Conservation (phyloP, 2,113 vertebrate genomes). For the Syngnathoides biaculeatus region DNA sequence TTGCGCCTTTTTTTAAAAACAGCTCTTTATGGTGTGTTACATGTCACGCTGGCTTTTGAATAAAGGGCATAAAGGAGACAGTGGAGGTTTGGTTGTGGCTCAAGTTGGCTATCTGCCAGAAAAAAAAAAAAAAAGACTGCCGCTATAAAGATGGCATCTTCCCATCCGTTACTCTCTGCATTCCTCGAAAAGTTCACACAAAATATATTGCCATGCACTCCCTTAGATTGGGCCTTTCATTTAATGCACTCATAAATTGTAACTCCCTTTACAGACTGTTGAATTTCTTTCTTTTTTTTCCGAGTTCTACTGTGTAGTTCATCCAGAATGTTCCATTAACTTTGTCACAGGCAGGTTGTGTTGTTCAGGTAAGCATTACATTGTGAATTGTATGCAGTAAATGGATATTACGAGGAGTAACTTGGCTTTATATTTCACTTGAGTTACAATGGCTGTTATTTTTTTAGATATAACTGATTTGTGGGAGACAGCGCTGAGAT, state of each 20-base stretch:
- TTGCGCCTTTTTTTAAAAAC: constrained; percentile 19
- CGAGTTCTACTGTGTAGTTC: constrained; percentile 15
- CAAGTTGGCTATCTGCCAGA: constrained; percentile 43
- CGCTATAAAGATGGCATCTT: constrained; percentile 40
- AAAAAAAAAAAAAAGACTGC: constrained; percentile 38
- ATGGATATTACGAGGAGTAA: constrained; percentile 8
- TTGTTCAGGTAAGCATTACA: background rate
- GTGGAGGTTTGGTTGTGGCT: constrained; percentile 52
- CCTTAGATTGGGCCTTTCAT: constrained; percentile 27
- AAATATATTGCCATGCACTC: constrained; percentile 30
- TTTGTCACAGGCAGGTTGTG: constrained; percentile 4
- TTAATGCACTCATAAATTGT: constrained; percentile 33
- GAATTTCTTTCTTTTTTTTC: constrained; percentile 21
- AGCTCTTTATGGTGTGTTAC: constrained; percentile 47
- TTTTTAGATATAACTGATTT: background rate
- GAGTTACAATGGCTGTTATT: constrained; percentile 2
- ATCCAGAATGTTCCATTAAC: constrained; percentile 9
- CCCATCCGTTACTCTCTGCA: constrained; percentile 46
- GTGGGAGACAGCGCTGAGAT: constrained; percentile 13
- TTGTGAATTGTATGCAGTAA: background rate
- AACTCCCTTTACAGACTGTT: constrained; percentile 12
- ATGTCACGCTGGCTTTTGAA: constrained; percentile 63
- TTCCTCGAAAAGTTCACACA: constrained; percentile 54
- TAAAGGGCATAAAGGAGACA: constrained; percentile 56
- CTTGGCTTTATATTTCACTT: background rate